phyloP scores from a whole-genome alignment of 2,888 invertebrate genomes.

The Sarcophaga carnaria region DNA sequence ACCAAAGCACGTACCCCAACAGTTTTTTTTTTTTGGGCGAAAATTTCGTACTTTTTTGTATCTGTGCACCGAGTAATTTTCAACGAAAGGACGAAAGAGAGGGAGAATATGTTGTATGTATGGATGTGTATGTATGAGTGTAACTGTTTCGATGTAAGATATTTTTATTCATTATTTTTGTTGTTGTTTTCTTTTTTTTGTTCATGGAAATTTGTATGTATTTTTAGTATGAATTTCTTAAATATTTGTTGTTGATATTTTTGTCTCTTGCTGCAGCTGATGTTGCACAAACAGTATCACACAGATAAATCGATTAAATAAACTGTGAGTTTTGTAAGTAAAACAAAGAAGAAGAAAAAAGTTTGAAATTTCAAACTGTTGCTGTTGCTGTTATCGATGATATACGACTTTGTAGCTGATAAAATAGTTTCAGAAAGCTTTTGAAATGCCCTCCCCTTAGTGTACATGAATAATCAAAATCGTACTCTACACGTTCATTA shows the following conservation, averaged over 20 bases:
- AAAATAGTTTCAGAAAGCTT: too few species aligned
- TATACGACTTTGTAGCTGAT: too few species aligned
- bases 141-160: constrained; percentile 28
- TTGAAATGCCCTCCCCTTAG: too few species aligned
- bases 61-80: neutral
- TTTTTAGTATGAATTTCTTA: constrained; percentile 13
- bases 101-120: neutral
- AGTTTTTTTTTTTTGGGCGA: neutral
- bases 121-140: neutral
- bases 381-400: neutral
- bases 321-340: neutral
- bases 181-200: neutral
- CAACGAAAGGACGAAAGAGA: neutral
- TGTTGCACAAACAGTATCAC: constrained; percentile 8
- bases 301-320: neutral
- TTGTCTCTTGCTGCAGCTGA: constrained; percentile 41
- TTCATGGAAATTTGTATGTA: constrained; percentile 10
- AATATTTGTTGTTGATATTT: constrained; percentile 55
- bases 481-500: too few species aligned
- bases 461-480: too few species aligned
- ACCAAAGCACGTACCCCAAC: neutral
- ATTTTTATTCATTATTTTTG: constrained; percentile 30
- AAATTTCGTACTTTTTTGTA: constrained; percentile 5
- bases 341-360: neutral
- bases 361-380: neutral